These are phyloP conservation scores for Aplocera efformata DNA, from an alignment of 2,888 invertebrate genomes.

Conservation along the genomic window DNA sequence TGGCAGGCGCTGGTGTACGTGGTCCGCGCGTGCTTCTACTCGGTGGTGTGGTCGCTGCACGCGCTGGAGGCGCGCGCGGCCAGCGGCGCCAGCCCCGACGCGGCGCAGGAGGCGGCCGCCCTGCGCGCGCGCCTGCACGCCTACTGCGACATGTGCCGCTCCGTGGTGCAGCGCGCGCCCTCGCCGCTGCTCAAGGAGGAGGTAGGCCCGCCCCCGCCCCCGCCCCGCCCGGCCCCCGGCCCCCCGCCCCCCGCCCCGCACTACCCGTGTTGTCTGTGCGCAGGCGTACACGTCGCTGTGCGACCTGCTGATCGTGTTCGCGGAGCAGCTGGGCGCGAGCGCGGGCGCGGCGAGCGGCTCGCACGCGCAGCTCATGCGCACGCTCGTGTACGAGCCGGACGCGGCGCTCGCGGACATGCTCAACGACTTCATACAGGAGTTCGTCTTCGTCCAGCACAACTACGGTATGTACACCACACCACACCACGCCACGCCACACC, in stretches of 20 bases:
- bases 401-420: constrained; percentile 88
- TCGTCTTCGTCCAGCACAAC: constrained; percentile 96
- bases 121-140: constrained; percentile 86
- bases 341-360: constrained; percentile 53
- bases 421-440: constrained; percentile 94
- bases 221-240: no score
- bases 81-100: constrained; percentile 46
- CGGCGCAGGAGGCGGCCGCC: constrained; percentile 43
- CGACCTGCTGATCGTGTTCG: constrained; percentile 96
- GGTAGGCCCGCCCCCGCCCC: constrained; percentile 72
- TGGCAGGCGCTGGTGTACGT: constrained; percentile 68
- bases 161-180: constrained; percentile 35
- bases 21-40: constrained; percentile 90
- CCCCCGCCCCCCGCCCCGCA: no score
- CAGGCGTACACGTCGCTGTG: constrained; percentile 97
- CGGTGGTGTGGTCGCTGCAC: constrained; percentile 93
- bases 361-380: constrained; percentile 54
- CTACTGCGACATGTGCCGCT: constrained; percentile 86
- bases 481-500: constrained; percentile 2
- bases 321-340: constrained; percentile 85
- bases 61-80: constrained; percentile 85
- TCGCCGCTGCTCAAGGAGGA: constrained; percentile 85
- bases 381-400: constrained; percentile 91
- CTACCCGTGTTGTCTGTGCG: no score
- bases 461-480: constrained; percentile 81